Conservation (phyloP, 2,888 invertebrate genomes). For the Andrena bucephala region DNA sequence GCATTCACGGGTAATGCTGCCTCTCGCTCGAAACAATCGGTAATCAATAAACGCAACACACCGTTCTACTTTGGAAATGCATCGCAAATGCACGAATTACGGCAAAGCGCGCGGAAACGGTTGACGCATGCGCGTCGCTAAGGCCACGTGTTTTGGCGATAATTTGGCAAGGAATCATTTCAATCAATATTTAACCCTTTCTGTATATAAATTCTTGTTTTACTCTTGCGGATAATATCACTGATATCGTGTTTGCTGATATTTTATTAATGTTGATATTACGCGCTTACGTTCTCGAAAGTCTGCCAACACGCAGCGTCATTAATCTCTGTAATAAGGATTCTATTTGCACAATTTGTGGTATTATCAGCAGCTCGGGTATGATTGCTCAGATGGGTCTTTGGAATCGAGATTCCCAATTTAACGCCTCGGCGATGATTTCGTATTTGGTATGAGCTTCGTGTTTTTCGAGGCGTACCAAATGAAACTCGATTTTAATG, state of each 20-base stretch:
- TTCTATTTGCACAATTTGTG: not conserved
- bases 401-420: too few species aligned
- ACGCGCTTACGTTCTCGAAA: too few species aligned
- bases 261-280: too few species aligned
- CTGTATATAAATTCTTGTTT: not conserved
- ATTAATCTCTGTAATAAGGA: too few species aligned
- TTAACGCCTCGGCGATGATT: too few species aligned
- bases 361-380: too few species aligned
- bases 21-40: constrained; percentile 2
- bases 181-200: not conserved
- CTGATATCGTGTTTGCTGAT: too few species aligned
- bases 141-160: not conserved
- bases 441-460: not conserved
- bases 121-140: not conserved
- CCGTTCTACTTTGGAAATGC: not conserved
- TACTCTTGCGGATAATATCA: not conserved
- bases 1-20: constrained; percentile 10
- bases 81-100: not conserved
- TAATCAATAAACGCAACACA: constrained; percentile 36
- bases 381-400: too few species aligned
- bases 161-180: not conserved
- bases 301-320: too few species aligned
- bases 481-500: not conserved
- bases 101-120: not conserved
- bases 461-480: not conserved